Evolutionary conservation across 2,113 vertebrate species (phyloP), one percentile per base, ranked within the genome.

Genomic region (Syngnathus floridae): DNA sequence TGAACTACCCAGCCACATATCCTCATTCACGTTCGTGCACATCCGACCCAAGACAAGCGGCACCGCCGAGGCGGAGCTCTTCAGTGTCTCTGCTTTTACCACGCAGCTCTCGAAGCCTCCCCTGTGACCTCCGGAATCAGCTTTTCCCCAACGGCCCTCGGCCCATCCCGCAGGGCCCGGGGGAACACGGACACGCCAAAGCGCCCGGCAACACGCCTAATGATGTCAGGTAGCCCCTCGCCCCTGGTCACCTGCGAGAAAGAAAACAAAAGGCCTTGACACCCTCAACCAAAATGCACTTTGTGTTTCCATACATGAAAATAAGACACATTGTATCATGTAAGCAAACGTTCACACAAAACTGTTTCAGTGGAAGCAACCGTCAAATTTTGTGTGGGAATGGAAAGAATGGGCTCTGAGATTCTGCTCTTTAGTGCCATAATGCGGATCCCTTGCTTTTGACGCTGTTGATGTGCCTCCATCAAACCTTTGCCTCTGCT

Each of bases 171-270:
- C 87, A 86, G 83, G 1, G 84, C 9, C 65, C 75, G 0, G 88
- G 93, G 79, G 94, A 98, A 84, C 87, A 90, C 54, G 84, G 81
- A 87, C 91, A 88, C 68, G 86, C 80, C 91, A 97, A 94, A 93
- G 81, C 90, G 86, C 81, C 92, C 74, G 64, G 84, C 91, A 91
- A 90, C 93, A 88, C 83, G 92, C 90, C 92, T 82, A 92, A 85
- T 95, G 96, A 98, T 31, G 86, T 91, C 94, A 98, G 96, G 96
- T 98, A 98, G 95, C 86, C 55, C 59, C 40, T 22, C 5, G 22
- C 40, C 59, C 40, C 13, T 43, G 72, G 74, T 71, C 62, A 67
- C 64, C 54, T 59, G 56, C 4, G 58, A 61, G 64, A 69, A 76
- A 69, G 48, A 52, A 78, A 66, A 31, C 48, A 63, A 22, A 40